phyloP scores from a whole-genome alignment of 2,888 invertebrate species.

The Autographa gamma region DNA sequence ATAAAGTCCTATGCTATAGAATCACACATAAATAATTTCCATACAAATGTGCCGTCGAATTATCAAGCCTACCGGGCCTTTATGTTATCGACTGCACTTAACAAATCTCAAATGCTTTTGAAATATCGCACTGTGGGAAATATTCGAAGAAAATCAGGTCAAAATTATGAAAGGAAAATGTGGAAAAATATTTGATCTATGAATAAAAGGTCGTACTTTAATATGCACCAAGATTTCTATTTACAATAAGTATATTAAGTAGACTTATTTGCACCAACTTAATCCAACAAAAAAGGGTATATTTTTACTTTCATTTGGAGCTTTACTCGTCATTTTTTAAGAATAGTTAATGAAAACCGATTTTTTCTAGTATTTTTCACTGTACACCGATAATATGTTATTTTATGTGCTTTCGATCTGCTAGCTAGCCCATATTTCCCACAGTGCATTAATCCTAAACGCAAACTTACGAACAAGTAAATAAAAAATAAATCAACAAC shows the following conservation, averaged over 20 bases:
- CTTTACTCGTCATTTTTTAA: too few relatives aligned
- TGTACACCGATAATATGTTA: too few relatives aligned
- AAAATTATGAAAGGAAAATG: neutral
- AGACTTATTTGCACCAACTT: neutral
- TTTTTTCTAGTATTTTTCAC: too few relatives aligned
- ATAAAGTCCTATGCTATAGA: conserved; percentile 75
- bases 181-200: neutral
- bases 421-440: neutral
- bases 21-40: conserved; percentile 88
- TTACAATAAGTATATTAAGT: conserved; percentile 3
- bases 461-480: conserved; percentile 81
- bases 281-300: too few relatives aligned
- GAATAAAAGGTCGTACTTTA: neutral
- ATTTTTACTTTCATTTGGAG: too few relatives aligned
- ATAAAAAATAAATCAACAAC: conserved; percentile 82
- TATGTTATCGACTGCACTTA: conserved; percentile 57
- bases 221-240: conserved; percentile 1
- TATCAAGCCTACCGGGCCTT: conserved; percentile 23
- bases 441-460: conserved; percentile 65
- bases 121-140: conserved; percentile 61
- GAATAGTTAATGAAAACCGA: too few relatives aligned
- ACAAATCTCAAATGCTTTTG: conserved; percentile 82
- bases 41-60: conserved; percentile 72
- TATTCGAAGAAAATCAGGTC: neutral
- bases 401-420: neutral